Conservation (phyloP, 53 echinoderm and acorn worm genomes). For the Apostichopus leukothele region DNA sequence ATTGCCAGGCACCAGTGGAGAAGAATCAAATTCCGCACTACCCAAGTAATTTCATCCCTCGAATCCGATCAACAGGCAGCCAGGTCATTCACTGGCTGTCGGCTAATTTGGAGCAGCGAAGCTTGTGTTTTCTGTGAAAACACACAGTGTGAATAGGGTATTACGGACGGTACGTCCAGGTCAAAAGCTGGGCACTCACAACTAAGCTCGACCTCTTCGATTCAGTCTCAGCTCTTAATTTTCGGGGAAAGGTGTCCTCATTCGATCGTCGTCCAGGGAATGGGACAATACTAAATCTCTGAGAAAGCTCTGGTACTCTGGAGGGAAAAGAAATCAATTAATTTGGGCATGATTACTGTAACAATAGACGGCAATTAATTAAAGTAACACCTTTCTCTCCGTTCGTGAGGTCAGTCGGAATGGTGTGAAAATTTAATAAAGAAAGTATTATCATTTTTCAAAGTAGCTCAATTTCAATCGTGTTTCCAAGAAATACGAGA, state of each 20-base stretch:
- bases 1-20: neutral
- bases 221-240: neutral
- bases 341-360: neutral
- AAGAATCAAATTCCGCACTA: neutral
- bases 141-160: neutral
- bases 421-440: neutral
- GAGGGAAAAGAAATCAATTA: neutral
- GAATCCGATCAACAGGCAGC: neutral
- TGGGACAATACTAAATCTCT: neutral
- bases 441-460: no score
- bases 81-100: neutral
- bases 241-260: neutral
- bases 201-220: neutral
- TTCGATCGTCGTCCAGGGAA: neutral
- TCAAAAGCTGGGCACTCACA: neutral
- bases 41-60: no score
- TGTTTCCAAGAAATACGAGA: no score
- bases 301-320: neutral
- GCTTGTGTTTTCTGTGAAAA: neutral
- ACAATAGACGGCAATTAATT: neutral
- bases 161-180: neutral
- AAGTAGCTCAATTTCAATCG: no score
- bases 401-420: neutral
- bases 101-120: neutral
- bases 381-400: neutral